Evolutionary conservation across 2,888 invertebrate genomes (phyloP), one percentile per base, ranked within the genome.

Genomic region (Megalurothrips usitatus): DNA sequence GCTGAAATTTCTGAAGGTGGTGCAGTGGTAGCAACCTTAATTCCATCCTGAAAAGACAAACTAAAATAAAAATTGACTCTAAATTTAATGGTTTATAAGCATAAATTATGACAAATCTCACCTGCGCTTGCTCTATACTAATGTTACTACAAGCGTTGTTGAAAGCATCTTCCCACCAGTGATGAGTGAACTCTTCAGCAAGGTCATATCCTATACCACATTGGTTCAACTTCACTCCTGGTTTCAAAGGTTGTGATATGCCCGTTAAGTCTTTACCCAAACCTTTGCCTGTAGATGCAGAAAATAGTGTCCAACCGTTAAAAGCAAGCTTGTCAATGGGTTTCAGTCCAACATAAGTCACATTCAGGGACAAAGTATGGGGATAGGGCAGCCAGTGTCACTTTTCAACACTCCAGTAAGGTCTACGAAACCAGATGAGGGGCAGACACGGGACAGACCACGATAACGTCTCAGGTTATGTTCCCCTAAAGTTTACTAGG

Each of bases 141-240:
- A 94, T 89, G 86, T 93, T 94, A 9, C 89, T 89, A 1, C 93
- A 90, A 2, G 94, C 94, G 84, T 92, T 92, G 85, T 96, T 92
- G 85, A 92, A 96, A 12, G 93, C 88, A 14, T 91, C 90, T 83
- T 93, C 93, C 95, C 95, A 96, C 96, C 96, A 96, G 84, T 94
- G 93, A 83, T 93, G 92, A 0, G 92, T 93, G 85, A 93, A 94
- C 84, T 94, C 92, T 11, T 92, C 90, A 0, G 92, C 92, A 3
- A 90, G 88, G 86, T 94, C 92, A 84, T 94, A 93, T 0, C 96
- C 97, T 34, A 97, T 86, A 0, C 96, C 96, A 0, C 91, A 87
- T 17, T 89, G 92, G 85, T 96, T 94, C 82, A 94, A 92, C 86
- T 96, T 97, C 12, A 95, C 85, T 85, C 92, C 93, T 0, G 95